Conservation (phyloP, 2,888 invertebrate genomes). For the Nineta flava region DNA sequence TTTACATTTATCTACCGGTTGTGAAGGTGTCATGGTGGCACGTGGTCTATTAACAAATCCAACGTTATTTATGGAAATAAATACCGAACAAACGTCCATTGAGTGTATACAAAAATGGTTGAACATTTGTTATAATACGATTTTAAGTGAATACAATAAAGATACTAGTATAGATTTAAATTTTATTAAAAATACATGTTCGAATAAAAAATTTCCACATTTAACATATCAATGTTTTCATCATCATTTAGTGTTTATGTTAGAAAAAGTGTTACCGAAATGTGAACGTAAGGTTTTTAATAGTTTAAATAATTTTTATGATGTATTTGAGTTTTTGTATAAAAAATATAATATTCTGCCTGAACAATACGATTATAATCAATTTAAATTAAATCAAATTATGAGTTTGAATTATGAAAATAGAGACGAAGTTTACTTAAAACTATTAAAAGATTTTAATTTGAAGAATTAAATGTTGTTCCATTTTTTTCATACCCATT, state of each 20-base stretch:
- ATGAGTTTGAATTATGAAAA: constrained; percentile 18
- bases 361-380: constrained; percentile 18
- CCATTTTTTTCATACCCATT: no score
- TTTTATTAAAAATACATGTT: no score
- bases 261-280: constrained; percentile 63
- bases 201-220: constrained; percentile 33
- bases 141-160: constrained; percentile 16
- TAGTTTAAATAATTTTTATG: constrained; percentile 46
- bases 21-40: constrained; percentile 82
- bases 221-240: constrained; percentile 76
- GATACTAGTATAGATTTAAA: constrained; percentile 10
- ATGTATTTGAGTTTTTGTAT: constrained; percentile 54
- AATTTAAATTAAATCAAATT: constrained; percentile 4
- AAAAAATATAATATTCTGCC: constrained; percentile 36
- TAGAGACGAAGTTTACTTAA: constrained; percentile 16
- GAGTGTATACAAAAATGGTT: constrained; percentile 74
- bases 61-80: constrained; percentile 61
- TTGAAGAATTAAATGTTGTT: no score
- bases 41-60: constrained; percentile 84
- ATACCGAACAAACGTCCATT: constrained; percentile 41
- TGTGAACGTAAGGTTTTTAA: constrained; percentile 65
- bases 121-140: constrained; percentile 41
- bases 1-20: constrained; percentile 49
- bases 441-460: constrained; percentile 9
- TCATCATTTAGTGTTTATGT: constrained; percentile 93